Evolutionary conservation across 2,797 vertebrate species (phyloP), one percentile per base, ranked within the genome.

Genomic region (Danio albolineatus): DNA sequence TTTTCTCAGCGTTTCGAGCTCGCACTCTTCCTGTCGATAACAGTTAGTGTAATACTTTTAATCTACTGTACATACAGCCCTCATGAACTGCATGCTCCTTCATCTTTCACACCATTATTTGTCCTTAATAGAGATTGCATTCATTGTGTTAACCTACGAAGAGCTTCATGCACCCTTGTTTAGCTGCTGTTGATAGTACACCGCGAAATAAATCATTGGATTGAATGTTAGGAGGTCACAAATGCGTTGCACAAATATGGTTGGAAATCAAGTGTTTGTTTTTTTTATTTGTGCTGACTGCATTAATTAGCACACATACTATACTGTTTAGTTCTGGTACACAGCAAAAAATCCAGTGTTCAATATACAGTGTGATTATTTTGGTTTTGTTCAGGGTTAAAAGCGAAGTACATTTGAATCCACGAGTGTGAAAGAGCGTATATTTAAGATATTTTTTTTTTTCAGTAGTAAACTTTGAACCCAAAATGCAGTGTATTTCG

Each of bases 1-100:
- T 83, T 61, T 72, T 74, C 14, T 39, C 19, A 49, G 28, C 28
- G 2, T 53, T 38, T 54, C 48, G 12, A 51, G 82, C n/a, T 76
- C 4, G 59, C 46, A 7, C 44, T 21, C 51, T 79, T 39, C 43
- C 65, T 59, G 57, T 43, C 19, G 8, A n/a, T 49, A 59, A 51
- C 43, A 38, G 12, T 62, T 61, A 14, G 8, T 1, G 16, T 14
- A 9, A 10, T 36, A 57, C 59, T 67, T 65, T 67, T 48, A 77
- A 51, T 2, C 41, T 56, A 17, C 28, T 53, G 28, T 69, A 8
- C 5, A 53, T 54, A 2, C 51, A 13, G 17, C 19, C 61, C 46
- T 57, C 7, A 16, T 36, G 5, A 10, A 13, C 39, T 36, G 9
- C 56, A 17, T 17, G 9, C 61, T 56, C 41, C 21, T 48, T 49